Evolutionary conservation across 2,888 invertebrate species (phyloP), one percentile per base, ranked within the genome.

Genomic region (Eupithecia pulchellata): DNA sequence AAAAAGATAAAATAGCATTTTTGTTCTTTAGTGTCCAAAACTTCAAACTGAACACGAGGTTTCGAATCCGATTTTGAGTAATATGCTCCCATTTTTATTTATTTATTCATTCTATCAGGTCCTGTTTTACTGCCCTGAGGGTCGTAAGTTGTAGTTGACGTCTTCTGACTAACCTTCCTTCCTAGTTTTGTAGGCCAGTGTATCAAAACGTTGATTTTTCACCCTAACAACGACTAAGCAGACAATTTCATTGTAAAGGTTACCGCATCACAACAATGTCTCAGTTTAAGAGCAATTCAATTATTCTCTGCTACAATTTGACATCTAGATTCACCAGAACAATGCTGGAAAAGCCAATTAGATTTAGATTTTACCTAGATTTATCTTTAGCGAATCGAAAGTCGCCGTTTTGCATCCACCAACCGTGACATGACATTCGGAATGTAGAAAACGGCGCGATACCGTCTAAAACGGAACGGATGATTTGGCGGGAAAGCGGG

Each of bases 401-500:
- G 89, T 84, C 72, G 73, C 83, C 83, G 88, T 86, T 90, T 89
- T 86, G 83, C 69, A 78, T 79, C 78, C 81, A 74, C 79, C 71
- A 77, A 86, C 84, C 91, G 90, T 88, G 85, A 86, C 89, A 76
- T 88, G 85, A 86, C 89, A 76, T 79, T 82, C 71, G 63, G 68
- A 75, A 75, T 81, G 80, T 81, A 86, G 84, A 85, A 84, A 82
- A 77, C 66, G 65, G 72, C n/a, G 52, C 68, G 65, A 81, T 82
- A 82, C 70, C 3, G n/a, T 30, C 2, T n/a, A 60, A 32, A 60
- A 32, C 30, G 73, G 78, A 77, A 74, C 82, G 81, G 83, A 78
- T 81, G 79, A 84, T 85, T 86, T 84, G 82, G 72, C 39, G 78
- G 79, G 86, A 89, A 89, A 90, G 87, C 81, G 68, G 85, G 86